phyloP scores from a whole-genome alignment of 2,113 vertebrate species.

The Galemys pyrenaicus region DNA sequence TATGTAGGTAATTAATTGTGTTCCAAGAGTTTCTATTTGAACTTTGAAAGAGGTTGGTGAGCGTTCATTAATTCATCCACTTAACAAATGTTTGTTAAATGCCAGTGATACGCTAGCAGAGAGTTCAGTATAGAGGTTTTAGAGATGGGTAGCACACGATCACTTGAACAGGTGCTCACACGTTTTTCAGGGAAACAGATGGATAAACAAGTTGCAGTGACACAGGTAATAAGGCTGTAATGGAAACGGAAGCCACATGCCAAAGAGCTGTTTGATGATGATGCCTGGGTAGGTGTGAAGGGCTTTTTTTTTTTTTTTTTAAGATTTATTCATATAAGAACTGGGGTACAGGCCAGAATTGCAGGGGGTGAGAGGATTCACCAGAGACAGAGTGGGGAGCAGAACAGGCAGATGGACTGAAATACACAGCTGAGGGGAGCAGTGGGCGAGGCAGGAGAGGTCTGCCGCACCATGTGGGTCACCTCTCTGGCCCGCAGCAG shows the following conservation, averaged over 20 bases:
- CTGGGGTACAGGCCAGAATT: too few relatives aligned
- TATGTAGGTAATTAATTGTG: neutral
- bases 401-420: too few relatives aligned
- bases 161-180: neutral
- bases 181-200: neutral
- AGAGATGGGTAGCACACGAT: neutral
- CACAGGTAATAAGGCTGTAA: neutral
- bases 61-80: neutral
- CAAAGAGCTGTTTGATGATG: neutral
- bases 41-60: neutral
- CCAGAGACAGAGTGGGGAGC: too few relatives aligned
- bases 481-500: too few relatives aligned
- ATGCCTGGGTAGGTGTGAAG: neutral
- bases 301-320: too few relatives aligned
- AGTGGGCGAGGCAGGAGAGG: too few relatives aligned
- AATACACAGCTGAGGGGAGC: too few relatives aligned
- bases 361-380: too few relatives aligned
- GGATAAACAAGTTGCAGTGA: neutral
- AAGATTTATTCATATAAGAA: too few relatives aligned
- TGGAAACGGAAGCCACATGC: neutral
- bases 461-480: too few relatives aligned
- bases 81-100: neutral
- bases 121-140: neutral
- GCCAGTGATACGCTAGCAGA: neutral
- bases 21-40: neutral